Evolutionary conservation across 2,113 vertebrate species (phyloP), one percentile per base, ranked within the genome.

Genomic region (Anolis sagrei): DNA sequence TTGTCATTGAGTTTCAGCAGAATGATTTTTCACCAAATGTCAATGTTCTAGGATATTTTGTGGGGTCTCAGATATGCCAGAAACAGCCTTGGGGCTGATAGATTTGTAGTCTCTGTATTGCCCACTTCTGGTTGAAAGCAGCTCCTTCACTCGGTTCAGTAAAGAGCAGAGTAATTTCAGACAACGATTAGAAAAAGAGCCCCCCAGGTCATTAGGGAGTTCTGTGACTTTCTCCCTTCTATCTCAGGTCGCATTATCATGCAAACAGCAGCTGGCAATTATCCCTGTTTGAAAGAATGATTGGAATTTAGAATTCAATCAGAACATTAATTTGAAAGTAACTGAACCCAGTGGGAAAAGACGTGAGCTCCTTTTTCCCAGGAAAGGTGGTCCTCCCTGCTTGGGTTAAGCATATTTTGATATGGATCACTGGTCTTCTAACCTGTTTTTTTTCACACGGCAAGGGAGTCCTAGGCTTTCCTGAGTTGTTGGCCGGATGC

Each of bases 1-100:
- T 58, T 88, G 32, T 58, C 89, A 51, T 8, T 76, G 83, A 89
- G 77, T 58, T 81, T 86, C 48, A 70, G 19, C 54, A 54, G 54
- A 54, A 54, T 16, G 16, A 54, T 54, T 54, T 54, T 10, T 14
- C 54, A 54, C 54, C 4, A 11, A 54, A 14, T 49, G 18, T 70
- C 39, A 23, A 54, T 44, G n/a, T 10, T 75, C 10, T 23, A 70
- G 51, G 32, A 44, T 82, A n/a, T 9, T 82, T 14, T 18, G 51
- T n/a, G 25, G 29, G 54, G 44, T 51, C 61, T 49, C 8, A 13
- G 18, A 58, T 18, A 58, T 14, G 54, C 11, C 54, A 54, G n/a
- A 13, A 54, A 54, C 54, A 14, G 11, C 10, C 13, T 14, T 58
- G 13, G 54, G 54, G 54, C 2, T 58, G 11, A 14, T 58, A 58